A percentile compares a stretch with the other conserved stretches of the same genome.
Conservation (phyloP, 2,113 vertebrate species). For the Pimephales promelas region DNA sequence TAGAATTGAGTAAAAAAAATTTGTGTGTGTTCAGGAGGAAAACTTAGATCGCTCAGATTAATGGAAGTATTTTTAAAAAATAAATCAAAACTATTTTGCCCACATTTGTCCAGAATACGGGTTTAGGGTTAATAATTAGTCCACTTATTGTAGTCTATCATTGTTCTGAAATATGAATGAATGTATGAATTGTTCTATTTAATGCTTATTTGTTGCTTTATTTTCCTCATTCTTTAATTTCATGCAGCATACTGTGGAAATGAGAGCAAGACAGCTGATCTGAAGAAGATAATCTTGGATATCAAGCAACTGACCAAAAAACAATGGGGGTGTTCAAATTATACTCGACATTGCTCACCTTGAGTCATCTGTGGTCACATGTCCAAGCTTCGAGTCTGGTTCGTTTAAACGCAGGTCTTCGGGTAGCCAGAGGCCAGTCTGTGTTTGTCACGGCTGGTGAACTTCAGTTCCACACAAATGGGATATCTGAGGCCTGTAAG, state of each 20-base stretch:
- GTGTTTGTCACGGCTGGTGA: conserved; percentile 65
- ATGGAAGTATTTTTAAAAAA: too few species aligned
- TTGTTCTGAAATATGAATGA: background rate
- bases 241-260: conserved; percentile 12
- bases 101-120: too few species aligned
- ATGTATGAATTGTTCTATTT: background rate
- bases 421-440: conserved; percentile 66
- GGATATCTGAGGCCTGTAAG: conserved; percentile 67
- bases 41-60: too few species aligned
- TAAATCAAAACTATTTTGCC: too few species aligned
- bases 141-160: background rate
- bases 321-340: conserved; percentile 50
- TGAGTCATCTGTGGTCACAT: background rate
- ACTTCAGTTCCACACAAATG: conserved; percentile 62
- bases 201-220: background rate
- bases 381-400: conserved; percentile 64
- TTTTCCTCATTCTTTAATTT: background rate
- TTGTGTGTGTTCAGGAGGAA: too few species aligned
- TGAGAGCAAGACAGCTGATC: conserved; percentile 1
- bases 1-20: too few species aligned
- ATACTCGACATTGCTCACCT: conserved; percentile 42
- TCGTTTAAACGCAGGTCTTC: conserved; percentile 65
- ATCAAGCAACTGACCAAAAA: conserved; percentile 21
- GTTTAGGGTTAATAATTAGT: too few species aligned
- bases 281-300: conserved; percentile 4